Base-by-base conservation (phyloP, 2,113 vertebrate genomes). In the Aythya baeri region DNA sequence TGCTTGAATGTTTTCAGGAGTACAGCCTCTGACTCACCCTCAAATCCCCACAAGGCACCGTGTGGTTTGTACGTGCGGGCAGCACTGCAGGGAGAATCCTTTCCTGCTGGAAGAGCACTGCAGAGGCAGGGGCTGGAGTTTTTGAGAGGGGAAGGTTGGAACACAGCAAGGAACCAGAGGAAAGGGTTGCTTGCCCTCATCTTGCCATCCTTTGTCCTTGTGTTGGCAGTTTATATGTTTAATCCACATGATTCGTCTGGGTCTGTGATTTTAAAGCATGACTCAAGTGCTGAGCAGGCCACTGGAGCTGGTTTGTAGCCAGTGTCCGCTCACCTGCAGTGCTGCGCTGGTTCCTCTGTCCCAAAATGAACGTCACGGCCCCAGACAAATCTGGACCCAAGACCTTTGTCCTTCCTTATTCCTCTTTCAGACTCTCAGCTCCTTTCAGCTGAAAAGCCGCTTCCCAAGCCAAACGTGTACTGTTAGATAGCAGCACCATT, bases 301-400 rank as follows among this genome's bases (percentile, higher is more conserved):
- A 17, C 18, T 6, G 2, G 34, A 41, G 49, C 7, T 63, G 75
- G 66, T 61, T 73, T 44, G 34, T 14, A 44, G 34, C 46, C 4
- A 2, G 65, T 73, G 74, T 44, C 70, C 2, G 1, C 15, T 73
- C 1, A 0, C 12, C 54, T 29, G 25, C 29, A 46, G 9, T 1
- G 0, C 26, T 68, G 29, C 2, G 0, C 16, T 44, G 38, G 14
- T 83, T 43, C 63, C 31, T 4, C n/a, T 9, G 1, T n/a, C 57
- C 62, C 72, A 62, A 82, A 26, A 43, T 23, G 61, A 84, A 7
- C 25, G 4, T 32, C 26, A 6, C 11, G 4, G 44, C 17, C 43
- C 20, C 49, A 38, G 1, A 38, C 20, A 71, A 43, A 36, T 34
- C 36, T 65, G 67, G 44, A 89, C 85, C 65, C 8, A 5, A 15